Evolutionary conservation across 2,797 vertebrate genomes (phyloP).

Genomic region (Cuculus canorus): DNA sequence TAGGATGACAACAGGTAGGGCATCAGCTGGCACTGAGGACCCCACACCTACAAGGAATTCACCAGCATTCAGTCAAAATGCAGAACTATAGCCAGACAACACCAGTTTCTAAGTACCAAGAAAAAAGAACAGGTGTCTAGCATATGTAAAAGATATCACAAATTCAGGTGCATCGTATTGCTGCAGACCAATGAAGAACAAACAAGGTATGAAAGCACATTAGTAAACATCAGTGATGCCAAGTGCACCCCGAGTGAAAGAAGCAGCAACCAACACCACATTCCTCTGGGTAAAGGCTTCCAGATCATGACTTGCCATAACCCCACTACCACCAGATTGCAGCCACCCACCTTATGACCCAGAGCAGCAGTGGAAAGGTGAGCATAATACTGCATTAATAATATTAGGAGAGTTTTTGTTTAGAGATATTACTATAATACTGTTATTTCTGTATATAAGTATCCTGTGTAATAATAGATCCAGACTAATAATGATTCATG

Average conservation of each 20-base stretch:
- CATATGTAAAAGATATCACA: background rate
- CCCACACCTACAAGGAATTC: background rate
- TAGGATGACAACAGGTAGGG: background rate
- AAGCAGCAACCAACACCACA: background rate
- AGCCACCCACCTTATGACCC: background rate
- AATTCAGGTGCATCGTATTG: background rate
- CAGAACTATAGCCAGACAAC: background rate
- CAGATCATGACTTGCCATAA: background rate
- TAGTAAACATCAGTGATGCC: background rate
- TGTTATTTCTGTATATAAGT: background rate
- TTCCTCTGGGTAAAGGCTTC: background rate
- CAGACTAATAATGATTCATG: background rate
- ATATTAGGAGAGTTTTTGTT: background rate
- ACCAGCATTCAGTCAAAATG: background rate
- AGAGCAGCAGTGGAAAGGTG: background rate
- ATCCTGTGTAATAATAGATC: background rate
- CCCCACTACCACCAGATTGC: background rate
- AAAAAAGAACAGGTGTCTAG: background rate
- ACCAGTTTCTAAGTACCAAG: background rate
- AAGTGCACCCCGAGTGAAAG: background rate
- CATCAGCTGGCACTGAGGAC: background rate
- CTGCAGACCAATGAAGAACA: background rate
- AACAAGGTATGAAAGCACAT: background rate
- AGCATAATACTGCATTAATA: background rate
- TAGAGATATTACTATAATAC: background rate